Evolutionary conservation across 1,140 invertebrate genomes (phyloP), one percentile per base, ranked within the genome.

Genomic region (Solenopsis invicta): DNA sequence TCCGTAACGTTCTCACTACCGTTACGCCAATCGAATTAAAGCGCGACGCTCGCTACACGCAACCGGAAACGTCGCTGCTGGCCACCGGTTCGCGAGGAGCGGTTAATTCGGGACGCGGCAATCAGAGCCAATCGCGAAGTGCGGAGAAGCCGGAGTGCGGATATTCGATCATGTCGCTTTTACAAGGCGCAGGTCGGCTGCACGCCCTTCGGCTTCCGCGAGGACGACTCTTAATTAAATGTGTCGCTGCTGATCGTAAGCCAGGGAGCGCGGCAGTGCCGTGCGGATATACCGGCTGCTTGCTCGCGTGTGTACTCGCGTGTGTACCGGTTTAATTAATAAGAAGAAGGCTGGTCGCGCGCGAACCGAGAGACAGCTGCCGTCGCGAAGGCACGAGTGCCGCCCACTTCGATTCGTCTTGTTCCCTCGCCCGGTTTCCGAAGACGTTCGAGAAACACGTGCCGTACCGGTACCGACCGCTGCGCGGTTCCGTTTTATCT

Each of bases 251-350:
- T 34, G 52, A 74, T 16, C 67, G 67, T 72, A 59, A 85, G 72
- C 59, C 71, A 52, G 34, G 72, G 56, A 77, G 48, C 59, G 45
- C 59, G 45, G 59, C 34, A 24, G 45, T 29, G 48, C 21, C 21
- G 67, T 21, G 80, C 13, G 16, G 21, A 21, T 48, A 34, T 48
- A 24, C 50, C 37, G 6, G 52, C 48, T 16, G 9, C 34, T 34
- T 61, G 77, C 62, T 52, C 61, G 62, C 62, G 34, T 45, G 64
- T 41, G n/a, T n/a, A n/a, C 62, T 52, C 61, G 62, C 62, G 34
- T 45, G 82, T 66, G 48, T 66, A 56, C 82, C 74, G 75, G 82
- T 80, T 86, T 86, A 86, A 86, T 86, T 86, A 86, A 86, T 86
- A 81, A 78, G 61, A 52, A 80, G 85, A 86, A 78, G 85, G 75